These are phyloP conservation scores for Ovis aries DNA, from an alignment of 2,113 vertebrate genomes.

Conservation along the genomic window ARS-UI_Ramb_v3.0 NC_056059.1:16402501-16403000, in stretches of 20 bases:
- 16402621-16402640: constrained; percentile 64
- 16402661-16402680: constrained; percentile 61
- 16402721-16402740: constrained; percentile 59
- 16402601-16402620: constrained; percentile 56
- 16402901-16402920: not conserved
- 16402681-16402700: constrained; percentile 33
- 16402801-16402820: not conserved
- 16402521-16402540: constrained; percentile 64
- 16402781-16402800: constrained; percentile 3
- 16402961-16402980: not conserved
- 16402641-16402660: constrained; percentile 65
- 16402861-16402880: not conserved
- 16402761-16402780: constrained; percentile 36
- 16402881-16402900: not conserved
- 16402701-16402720: constrained; percentile 41
- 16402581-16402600: constrained; percentile 60
- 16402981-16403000: not conserved
- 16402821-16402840: not conserved
- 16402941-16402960: not conserved
- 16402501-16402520: constrained; percentile 19
- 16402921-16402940: not conserved
- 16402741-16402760: not conserved
- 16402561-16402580: constrained; percentile 76
- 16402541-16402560: constrained; percentile 65
- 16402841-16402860: not conserved